Conservation (phyloP, 2,797 vertebrate genomes). For the Mus minutoides region DNA sequence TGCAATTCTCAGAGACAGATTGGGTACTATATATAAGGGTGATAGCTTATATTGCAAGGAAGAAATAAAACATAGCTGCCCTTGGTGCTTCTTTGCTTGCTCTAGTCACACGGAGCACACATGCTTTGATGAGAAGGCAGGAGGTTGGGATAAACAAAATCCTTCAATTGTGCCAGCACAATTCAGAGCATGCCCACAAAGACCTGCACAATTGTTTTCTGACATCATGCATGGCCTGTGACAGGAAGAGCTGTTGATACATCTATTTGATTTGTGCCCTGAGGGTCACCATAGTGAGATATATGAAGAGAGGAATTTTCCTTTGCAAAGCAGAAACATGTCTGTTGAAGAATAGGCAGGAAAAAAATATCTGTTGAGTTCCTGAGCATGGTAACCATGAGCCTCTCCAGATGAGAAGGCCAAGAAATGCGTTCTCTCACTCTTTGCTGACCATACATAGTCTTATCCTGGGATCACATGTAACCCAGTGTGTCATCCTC, state of each 20-base stretch:
- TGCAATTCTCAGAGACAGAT: constrained; percentile 8
- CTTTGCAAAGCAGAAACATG: neutral
- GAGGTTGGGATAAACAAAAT: neutral
- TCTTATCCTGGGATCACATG: neutral
- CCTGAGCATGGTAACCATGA: neutral
- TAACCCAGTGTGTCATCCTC: neutral
- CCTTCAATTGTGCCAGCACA: neutral
- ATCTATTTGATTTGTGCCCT: neutral
- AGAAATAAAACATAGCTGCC: neutral
- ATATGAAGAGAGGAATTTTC: neutral
- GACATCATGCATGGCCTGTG: neutral
- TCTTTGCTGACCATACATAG: neutral
- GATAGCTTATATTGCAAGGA: neutral
- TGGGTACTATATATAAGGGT: neutral
- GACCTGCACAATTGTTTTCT: neutral
- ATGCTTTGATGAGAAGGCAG: neutral
- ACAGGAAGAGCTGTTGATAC: neutral
- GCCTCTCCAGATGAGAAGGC: neutral
- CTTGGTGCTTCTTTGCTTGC: neutral
- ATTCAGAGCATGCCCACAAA: neutral
- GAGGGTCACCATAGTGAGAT: neutral
- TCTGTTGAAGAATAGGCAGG: neutral
- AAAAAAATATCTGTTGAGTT: neutral
- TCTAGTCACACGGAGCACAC: neutral
- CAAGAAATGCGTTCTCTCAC: neutral